Evolutionary conservation across 2,888 invertebrate genomes (phyloP).

Genomic region (Microdon myrmicae): DNA sequence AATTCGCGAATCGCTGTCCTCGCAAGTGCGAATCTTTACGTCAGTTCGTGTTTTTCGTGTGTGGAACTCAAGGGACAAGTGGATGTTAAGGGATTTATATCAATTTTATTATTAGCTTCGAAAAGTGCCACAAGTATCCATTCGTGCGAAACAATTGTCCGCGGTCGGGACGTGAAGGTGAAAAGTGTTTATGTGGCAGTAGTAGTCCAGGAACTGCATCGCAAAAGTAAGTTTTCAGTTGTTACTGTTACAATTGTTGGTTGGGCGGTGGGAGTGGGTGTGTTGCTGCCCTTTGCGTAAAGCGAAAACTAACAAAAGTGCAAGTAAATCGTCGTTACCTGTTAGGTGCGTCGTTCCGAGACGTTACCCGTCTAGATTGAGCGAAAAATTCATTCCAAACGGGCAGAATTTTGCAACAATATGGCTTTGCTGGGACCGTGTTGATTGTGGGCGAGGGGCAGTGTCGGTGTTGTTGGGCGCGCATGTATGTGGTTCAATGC

Average conservation of each 20-base stretch:
- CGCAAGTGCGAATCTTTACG: slow-evolving; percentile 39
- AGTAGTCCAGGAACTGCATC: slow-evolving; percentile 5
- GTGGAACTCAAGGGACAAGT: too few relatives aligned
- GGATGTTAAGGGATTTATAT: too few relatives aligned
- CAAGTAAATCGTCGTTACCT: slow-evolving; percentile 6
- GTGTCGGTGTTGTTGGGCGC: slow-evolving; percentile 29
- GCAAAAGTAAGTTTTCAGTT: slow-evolving; percentile 26
- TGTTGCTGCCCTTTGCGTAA: slow-evolving; percentile 13
- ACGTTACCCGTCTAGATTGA: background rate
- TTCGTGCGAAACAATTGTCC: slow-evolving; percentile 4
- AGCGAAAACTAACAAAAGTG: background rate
- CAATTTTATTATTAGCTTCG: too few relatives aligned
- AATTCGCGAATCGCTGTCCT: slow-evolving; percentile 38
- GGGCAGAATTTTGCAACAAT: slow-evolving; percentile 36
- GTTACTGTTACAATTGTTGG: slow-evolving; percentile 4
- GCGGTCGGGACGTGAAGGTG: slow-evolving; percentile 18
- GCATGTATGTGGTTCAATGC: slow-evolving; percentile 17
- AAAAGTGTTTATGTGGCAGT: slow-evolving; percentile 9
- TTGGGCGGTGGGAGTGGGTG: slow-evolving; percentile 27
- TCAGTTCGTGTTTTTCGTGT: slow-evolving; percentile 27
- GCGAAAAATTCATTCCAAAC: slow-evolving; percentile 7
- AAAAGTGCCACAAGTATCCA: too few relatives aligned
- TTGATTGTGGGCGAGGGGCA: slow-evolving; percentile 2
- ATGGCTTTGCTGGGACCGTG: slow-evolving; percentile 34
- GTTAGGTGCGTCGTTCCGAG: background rate